Evolutionary conservation across 1,140 invertebrate species (phyloP), one percentile per base, ranked within the genome.

Genomic region (Trichogramma pretiosum): DNA sequence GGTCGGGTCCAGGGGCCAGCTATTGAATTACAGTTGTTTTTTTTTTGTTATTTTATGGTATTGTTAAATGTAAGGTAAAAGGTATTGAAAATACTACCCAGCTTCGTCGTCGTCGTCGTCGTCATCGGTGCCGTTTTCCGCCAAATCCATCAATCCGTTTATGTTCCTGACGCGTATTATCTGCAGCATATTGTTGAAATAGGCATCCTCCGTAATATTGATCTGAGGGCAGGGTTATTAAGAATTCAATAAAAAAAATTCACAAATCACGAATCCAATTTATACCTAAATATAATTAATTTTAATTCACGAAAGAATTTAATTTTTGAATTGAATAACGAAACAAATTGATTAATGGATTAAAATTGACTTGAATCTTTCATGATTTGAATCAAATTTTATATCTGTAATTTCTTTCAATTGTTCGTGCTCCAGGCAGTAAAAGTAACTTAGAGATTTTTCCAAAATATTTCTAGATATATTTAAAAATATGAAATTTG

Each of bases 1-100:
- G 1, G 79, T 83, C 5, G 85, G 83, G 56, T 82, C 76, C 2
- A 80, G 79, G 0, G 73, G 75, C 84, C 83, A 86, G 11, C 67
- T 72, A 63, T 39, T 23, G 49, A 13, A 37, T 44, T 19, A 16
- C n/a, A n/a, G n/a, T n/a, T n/a, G n/a, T n/a, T n/a, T n/a, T n/a
- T n/a, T n/a, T n/a, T n/a, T n/a, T n/a, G n/a, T n/a, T n/a, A n/a
- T n/a, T n/a, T n/a, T n/a, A n/a, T n/a, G n/a, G n/a, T n/a, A n/a
- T n/a, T n/a, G n/a, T n/a, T n/a, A n/a, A n/a, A n/a, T n/a, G n/a
- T n/a, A n/a, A n/a, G n/a, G n/a, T n/a, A n/a, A n/a, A 32, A n/a
- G 18, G 13, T 22, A 11, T 32, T 33, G 32, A 21, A 56, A 59
- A 48, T 52, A 66, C 63, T 69, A 43, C 56, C 62, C 50, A 52